Conservation (phyloP, 2,113 vertebrate species). For the Macquaria australasica region DNA sequence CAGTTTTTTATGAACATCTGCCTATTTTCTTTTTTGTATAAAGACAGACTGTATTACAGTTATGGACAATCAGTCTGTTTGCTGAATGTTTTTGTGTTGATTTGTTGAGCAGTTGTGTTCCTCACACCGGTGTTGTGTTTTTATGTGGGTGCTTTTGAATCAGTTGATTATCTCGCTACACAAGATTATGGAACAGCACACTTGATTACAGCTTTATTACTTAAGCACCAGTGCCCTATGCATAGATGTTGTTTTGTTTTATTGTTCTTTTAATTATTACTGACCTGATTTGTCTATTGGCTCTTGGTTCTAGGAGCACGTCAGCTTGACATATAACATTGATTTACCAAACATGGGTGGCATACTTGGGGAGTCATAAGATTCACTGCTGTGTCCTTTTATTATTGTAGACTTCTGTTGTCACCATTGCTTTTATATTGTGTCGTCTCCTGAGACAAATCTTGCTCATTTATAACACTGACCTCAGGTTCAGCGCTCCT, state of each 20-base stretch:
- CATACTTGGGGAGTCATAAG: not conserved
- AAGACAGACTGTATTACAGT: not conserved
- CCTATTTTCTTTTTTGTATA: not conserved
- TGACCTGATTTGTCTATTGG: not conserved
- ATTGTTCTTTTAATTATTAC: not conserved
- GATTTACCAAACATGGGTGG: not conserved
- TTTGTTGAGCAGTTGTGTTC: slow-evolving; percentile 15
- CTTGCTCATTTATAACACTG: slow-evolving; percentile 19
- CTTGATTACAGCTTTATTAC: slow-evolving; percentile 7
- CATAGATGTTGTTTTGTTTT: not conserved
- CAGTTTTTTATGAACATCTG: not conserved
- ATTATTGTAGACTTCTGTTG: not conserved
- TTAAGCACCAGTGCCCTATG: not conserved
- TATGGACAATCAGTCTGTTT: not conserved
- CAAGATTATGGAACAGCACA: not conserved
- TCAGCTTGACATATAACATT: not conserved
- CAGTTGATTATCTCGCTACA: slow-evolving; percentile 5
- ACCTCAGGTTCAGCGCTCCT: not conserved
- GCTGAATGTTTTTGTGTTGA: not conserved
- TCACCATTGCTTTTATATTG: slow-evolving; percentile 9
- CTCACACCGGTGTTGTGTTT: not conserved
- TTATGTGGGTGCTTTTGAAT: slow-evolving; percentile 7
- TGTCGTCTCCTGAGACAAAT: not conserved
- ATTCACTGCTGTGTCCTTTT: slow-evolving; percentile 6
- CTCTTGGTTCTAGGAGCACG: not conserved